phyloP scores from a whole-genome alignment of 2,113 vertebrate genomes.

The Poecile atricapillus region DNA sequence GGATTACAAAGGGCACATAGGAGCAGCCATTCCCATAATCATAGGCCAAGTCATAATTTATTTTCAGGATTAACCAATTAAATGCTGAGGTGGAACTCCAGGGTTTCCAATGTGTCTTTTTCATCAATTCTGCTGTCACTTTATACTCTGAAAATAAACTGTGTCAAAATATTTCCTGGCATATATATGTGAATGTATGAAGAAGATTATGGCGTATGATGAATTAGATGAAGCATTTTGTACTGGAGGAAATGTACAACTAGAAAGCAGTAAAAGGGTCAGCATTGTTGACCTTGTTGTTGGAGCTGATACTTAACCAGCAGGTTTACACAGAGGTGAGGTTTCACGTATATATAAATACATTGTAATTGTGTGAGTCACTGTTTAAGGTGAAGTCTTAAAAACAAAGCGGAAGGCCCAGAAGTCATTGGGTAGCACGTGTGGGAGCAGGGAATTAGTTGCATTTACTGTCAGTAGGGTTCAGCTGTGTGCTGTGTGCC shows the following conservation, averaged over 20 bases:
- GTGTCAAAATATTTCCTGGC: neutral
- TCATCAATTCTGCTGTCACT: neutral
- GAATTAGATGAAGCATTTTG: neutral
- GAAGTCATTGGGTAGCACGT: neutral
- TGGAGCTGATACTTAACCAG: neutral
- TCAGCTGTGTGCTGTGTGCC: neutral
- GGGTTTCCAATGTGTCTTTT: neutral
- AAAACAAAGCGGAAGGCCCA: neutral
- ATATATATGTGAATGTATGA: neutral
- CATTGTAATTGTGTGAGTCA: neutral
- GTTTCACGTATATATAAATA: neutral
- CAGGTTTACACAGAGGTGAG: neutral
- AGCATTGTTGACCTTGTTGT: neutral
- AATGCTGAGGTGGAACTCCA: neutral
- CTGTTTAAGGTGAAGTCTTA: neutral
- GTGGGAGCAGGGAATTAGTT: neutral
- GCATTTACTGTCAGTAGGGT: accelerated
- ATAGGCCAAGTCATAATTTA: neutral
- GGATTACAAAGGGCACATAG: neutral
- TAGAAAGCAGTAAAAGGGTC: neutral
- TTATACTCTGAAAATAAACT: neutral
- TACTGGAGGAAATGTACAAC: neutral
- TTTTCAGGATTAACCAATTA: neutral
- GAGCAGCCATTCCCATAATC: neutral
- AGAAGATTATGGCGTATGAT: neutral